Base-by-base conservation (phyloP, 2,113 vertebrate genomes). In the Morone chrysops region DNA sequence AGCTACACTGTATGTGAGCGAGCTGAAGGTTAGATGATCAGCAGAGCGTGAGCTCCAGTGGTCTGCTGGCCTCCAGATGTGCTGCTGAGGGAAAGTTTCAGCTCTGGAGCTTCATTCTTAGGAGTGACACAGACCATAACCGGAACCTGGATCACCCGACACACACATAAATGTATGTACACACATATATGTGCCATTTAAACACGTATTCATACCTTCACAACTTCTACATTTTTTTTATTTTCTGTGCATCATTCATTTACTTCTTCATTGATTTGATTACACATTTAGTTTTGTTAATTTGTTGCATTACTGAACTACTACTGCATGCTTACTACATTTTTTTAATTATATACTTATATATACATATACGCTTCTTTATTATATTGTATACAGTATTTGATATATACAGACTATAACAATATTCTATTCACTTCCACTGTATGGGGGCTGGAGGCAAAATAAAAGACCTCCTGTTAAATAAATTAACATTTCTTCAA, bases 1-100 rank as follows among this genome's bases (percentile, higher is more conserved):
- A 45, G 76, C 8, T 36, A 25, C 48, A 17, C 53, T 6, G 70
- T 18, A 45, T 5, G 50, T 1, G 20, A 25, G 53, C 60, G 48
- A 80, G 41, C 48, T 43, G 80, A 13, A 70, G 60, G 67, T 78
- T 18, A 11, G 45, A 82, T 57, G 45, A 60, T 18, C 73, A 63
- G 41, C 65, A 43, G 61, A 20, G 67, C 25, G 47, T 20, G 43
- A 61, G 82, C 17, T 8, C 53, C 25, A 72, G 63, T 36, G 76
- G 66, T 62, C 73, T 14, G 65, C 92, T 93, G 92, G 75, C 16
- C 60, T 83, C 93, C 94, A 95, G 92, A 95, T 95, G 94, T 94
- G 90, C 86, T 89, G 92, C 70, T 66, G 83, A 91, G 84, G 72
- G 91, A 91, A 66, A 25, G 48, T 70, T 87, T 92, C 61, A 80